Percentiles rank a stretch among this genome's conserved stretches.
Conservation (phyloP, 1,140 invertebrate genomes). For the Nasonia giraulti region DNA sequence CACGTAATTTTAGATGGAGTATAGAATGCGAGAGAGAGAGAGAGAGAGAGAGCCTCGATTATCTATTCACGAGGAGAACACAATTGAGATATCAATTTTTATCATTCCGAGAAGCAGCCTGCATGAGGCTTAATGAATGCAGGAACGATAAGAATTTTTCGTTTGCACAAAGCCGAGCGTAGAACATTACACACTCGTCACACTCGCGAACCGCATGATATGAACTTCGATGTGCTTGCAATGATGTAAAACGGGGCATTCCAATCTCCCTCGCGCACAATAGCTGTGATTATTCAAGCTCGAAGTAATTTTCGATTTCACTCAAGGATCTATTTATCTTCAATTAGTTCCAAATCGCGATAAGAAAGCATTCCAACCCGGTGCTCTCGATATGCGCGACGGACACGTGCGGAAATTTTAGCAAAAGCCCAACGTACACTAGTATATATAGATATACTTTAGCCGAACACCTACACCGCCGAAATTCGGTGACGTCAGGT, state of each 20-base stretch:
- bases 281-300: neutral
- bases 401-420: neutral
- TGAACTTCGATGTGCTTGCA: neutral
- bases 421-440: neutral
- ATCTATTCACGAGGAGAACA: conserved; percentile 28
- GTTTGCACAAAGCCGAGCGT: conserved; percentile 15
- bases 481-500: conserved; percentile 25
- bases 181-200: neutral
- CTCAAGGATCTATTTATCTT: neutral
- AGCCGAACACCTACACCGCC: neutral
- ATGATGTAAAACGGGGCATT: neutral
- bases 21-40: neutral
- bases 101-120: conserved; percentile 8
- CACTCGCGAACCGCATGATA: too few relatives aligned
- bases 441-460: neutral
- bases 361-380: neutral
- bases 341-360: neutral
- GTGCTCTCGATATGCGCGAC: neutral
- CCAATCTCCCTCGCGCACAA: neutral
- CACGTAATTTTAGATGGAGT: neutral
- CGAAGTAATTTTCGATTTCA: neutral
- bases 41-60: neutral
- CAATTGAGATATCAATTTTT: conserved; percentile 31
- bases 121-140: conserved; percentile 30
- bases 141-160: conserved; percentile 42